phyloP scores from a whole-genome alignment of 2,113 vertebrate species.

The Ammodytes marinus region DNA sequence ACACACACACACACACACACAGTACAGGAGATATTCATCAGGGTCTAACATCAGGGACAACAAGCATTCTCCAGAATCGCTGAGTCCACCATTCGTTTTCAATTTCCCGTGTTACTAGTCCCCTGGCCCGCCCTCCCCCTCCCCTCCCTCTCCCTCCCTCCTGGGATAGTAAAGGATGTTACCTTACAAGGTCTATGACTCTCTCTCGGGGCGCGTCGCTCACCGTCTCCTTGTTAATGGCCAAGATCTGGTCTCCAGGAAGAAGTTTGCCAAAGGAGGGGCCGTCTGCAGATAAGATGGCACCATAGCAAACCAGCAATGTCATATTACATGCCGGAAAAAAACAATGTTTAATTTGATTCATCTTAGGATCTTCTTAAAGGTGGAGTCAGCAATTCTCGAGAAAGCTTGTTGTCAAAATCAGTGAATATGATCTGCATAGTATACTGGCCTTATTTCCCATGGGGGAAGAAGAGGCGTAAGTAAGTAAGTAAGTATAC shows the following conservation, averaged over 20 bases:
- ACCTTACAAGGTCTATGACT: constrained; percentile 99
- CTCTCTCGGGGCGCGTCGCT: constrained; percentile 95
- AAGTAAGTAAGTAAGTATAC: no score
- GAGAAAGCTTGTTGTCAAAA: no score
- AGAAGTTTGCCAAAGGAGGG: constrained; percentile 97
- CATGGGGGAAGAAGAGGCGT: no score
- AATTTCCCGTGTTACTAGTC: constrained; percentile 25
- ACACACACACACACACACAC: no score
- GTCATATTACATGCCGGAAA: constrained; percentile 12
- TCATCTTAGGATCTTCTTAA: background rate
- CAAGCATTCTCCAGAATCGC: no score
- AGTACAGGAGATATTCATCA: no score
- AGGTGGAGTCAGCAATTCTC: no score
- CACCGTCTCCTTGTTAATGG: constrained; percentile 95
- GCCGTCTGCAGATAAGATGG: constrained; percentile 85
- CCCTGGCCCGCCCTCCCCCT: constrained; percentile 15
- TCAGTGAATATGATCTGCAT: no score
- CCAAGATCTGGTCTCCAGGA: constrained; percentile 96
- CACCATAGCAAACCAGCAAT: constrained; percentile 22
- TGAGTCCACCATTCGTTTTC: background rate
- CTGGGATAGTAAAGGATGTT: constrained; percentile 88
- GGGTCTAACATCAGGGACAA: no score
- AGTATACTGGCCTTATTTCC: no score
- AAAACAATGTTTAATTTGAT: constrained; percentile 1
- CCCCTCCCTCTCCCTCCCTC: constrained; percentile 63